Percentiles rank a stretch among this genome's conserved stretches.
phyloP scores from a whole-genome alignment of 2,888 invertebrate genomes.

The Clivina fossor region DNA sequence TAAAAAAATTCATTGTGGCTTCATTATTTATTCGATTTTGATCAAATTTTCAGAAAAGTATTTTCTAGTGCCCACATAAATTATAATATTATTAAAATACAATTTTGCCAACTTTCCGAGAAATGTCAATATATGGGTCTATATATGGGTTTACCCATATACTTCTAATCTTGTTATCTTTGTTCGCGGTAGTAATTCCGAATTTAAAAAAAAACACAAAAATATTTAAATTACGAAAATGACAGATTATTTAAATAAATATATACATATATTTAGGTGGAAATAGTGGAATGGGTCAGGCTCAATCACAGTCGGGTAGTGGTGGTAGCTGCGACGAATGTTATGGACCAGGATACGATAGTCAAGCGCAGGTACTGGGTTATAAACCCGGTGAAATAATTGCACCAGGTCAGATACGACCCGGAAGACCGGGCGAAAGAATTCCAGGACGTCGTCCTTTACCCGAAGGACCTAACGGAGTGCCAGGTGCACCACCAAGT shows the following conservation, averaged over 20 bases:
- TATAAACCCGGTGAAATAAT: conserved; percentile 31
- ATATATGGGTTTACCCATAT: too few relatives aligned
- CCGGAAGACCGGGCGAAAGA: conserved; percentile 13
- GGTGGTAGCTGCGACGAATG: conserved; percentile 71
- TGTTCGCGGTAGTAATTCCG: conserved; percentile 1
- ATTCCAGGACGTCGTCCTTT: conserved; percentile 4
- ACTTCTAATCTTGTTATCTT: too few relatives aligned
- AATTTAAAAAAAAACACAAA: too few relatives aligned
- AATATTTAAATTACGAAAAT: too few relatives aligned
- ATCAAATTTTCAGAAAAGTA: too few relatives aligned
- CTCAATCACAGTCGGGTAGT: conserved; percentile 79
- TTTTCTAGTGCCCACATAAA: too few relatives aligned
- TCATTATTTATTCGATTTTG: too few relatives aligned
- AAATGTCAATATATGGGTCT: too few relatives aligned
- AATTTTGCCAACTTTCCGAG: too few relatives aligned
- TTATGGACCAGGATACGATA: conserved; percentile 46
- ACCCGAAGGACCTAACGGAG: conserved; percentile 10
- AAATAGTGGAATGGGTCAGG: conserved; percentile 83
- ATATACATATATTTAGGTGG: conserved; percentile 60
- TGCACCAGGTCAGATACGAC: conserved; percentile 11
- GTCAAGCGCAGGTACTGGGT: conserved; percentile 19
- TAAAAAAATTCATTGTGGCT: too few relatives aligned
- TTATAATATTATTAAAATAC: too few relatives aligned
- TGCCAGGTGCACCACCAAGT: conserved; percentile 14
- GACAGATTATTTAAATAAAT: conserved; percentile 7